Base-by-base conservation (phyloP, 2,113 vertebrate genomes). In the Phylloscopus whistleri region DNA sequence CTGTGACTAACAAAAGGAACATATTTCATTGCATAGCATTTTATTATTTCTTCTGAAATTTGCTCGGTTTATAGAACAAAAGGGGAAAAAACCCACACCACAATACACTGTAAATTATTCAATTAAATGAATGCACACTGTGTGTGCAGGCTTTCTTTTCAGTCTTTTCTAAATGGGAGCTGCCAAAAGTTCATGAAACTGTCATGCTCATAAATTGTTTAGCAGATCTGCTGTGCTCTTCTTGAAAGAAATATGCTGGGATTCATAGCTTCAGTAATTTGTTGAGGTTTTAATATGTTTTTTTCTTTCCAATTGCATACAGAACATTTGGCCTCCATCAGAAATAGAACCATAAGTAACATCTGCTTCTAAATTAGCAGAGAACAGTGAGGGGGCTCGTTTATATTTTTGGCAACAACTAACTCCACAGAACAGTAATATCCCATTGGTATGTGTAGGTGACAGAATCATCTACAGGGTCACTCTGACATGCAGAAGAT, bases 81-180 rank as follows among this genome's bases (percentile, higher is more conserved):
- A 28, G 15, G 6, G 3, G 0, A 0, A 7, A 21, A 18, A 35
- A 0, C 2, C 20, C 24, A 68, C 16, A 35, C 6, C 41, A 41
- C 52, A 75, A 17, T 6, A 43, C 22, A 28, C 31, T 58, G 48
- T 90, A 73, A 91, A 89, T 94, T 94, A 82, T 89, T 95, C 31
- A 82, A 19, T 59, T 4, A 64, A 89, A 87, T 80, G 67, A 91
- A 52, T 68, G 48, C 39, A 81, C 18, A 13, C 22, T 62, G 11
- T 80, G 64, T 77, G 43, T 67, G 48, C 67, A 94, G 52, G 41
- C 20, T 93, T 81, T 51, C 79, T 83, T 63, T 93, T 88, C 67
- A 56, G 73, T 67, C 69, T 92, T 87, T 78, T 66, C 74, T 89
- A 87, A 82, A 73, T 33, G 11, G 13, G 37, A 89, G 31, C 69